Conservation (phyloP, 2,888 invertebrate genomes). For the Onchidella celtica region DNA sequence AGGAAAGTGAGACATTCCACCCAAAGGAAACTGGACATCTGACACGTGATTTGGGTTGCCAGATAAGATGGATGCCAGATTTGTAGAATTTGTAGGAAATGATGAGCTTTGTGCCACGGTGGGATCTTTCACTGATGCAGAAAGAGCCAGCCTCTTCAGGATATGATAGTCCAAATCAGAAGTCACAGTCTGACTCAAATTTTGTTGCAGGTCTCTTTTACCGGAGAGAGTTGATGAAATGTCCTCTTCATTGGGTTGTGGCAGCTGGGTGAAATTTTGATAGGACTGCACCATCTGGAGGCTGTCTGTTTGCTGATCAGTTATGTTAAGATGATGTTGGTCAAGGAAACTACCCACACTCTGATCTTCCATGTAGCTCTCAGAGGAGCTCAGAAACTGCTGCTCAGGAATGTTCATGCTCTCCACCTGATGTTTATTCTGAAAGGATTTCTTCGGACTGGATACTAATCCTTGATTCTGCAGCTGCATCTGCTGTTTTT, state of each 20-base stretch:
- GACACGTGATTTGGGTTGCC: constrained; percentile 16
- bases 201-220: constrained; percentile 26
- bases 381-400: constrained; percentile 28
- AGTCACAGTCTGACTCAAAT: background rate
- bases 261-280: constrained; percentile 11
- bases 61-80: constrained; percentile 18
- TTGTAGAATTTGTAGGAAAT: constrained; percentile 5
- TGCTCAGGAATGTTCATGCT: constrained; percentile 32
- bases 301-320: constrained; percentile 24
- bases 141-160: constrained; percentile 28
- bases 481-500: constrained; percentile 38
- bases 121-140: constrained; percentile 20
- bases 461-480: constrained; percentile 16
- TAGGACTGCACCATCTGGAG: constrained; percentile 23
- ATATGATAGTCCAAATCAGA: constrained; percentile 34
- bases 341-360: constrained; percentile 39
- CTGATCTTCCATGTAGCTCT: constrained; percentile 41
- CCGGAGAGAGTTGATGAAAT: constrained; percentile 5
- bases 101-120: background rate
- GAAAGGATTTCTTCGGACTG: constrained; percentile 43
- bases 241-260: constrained; percentile 16
- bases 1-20: constrained; percentile 20
- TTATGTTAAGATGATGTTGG: constrained; percentile 24
- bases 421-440: constrained; percentile 46
- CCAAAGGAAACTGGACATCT: constrained; percentile 6